Evolutionary conservation across 2,797 vertebrate genomes (phyloP).

Genomic region (Chelon labrosus): DNA sequence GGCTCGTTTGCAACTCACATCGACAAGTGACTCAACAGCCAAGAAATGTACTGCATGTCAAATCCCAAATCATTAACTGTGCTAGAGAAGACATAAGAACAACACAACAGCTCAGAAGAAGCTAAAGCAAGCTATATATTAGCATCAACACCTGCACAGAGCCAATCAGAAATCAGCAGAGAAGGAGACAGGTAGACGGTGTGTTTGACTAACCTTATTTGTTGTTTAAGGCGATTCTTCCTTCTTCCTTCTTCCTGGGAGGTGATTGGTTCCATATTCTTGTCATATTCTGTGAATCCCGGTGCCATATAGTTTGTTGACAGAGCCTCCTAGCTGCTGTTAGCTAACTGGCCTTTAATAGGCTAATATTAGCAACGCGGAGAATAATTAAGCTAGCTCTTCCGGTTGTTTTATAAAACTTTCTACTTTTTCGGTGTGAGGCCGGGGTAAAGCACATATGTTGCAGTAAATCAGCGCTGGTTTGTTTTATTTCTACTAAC

Average conservation of each 20-base stretch:
- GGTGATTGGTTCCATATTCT: background rate
- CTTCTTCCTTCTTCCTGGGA: background rate
- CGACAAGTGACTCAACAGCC: background rate
- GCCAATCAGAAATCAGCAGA: too few relatives aligned
- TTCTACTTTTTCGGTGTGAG: background rate
- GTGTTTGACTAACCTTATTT: slow-evolving; percentile 10
- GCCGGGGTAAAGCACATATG: too few relatives aligned
- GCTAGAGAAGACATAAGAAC: too few relatives aligned
- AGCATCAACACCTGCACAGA: too few relatives aligned
- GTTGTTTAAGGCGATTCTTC: background rate
- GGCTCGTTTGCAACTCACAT: background rate
- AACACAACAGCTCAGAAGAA: background rate
- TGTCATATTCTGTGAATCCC: background rate
- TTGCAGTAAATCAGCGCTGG: background rate
- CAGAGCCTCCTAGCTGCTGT: background rate
- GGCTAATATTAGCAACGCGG: background rate
- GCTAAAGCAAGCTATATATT: background rate
- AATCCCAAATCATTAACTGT: background rate
- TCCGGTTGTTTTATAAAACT: too few relatives aligned
- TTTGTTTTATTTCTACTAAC: background rate
- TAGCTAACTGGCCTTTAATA: too few relatives aligned
- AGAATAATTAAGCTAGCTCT: background rate
- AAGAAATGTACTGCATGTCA: background rate
- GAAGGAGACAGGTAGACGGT: too few relatives aligned
- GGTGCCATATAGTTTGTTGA: background rate